phyloP scores from a whole-genome alignment of 2,113 vertebrate species.

The Steatornis caripensis region DNA sequence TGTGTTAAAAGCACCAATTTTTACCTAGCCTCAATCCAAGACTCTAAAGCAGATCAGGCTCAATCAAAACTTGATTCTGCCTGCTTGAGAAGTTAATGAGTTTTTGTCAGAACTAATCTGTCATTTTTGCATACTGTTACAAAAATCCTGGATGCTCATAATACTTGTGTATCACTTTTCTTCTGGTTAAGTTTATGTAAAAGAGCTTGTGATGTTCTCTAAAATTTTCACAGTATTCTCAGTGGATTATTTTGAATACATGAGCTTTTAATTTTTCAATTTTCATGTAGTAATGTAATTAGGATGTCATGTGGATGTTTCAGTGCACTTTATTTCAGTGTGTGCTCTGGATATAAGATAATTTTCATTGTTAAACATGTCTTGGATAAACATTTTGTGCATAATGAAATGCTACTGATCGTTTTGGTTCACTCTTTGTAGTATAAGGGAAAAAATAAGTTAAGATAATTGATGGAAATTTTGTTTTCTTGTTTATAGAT shows the following conservation, averaged over 20 bases:
- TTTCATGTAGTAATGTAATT: background rate
- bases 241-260: background rate
- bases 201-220: background rate
- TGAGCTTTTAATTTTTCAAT: background rate
- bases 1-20: background rate
- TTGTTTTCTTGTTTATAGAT: background rate
- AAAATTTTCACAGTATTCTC: background rate
- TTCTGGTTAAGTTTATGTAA: background rate
- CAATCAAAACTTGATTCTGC: background rate
- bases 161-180: background rate
- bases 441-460: background rate
- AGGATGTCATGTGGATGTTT: background rate
- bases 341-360: background rate
- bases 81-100: background rate
- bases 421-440: background rate
- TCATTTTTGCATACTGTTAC: background rate
- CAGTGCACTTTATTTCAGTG: background rate
- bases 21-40: background rate
- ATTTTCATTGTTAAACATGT: background rate
- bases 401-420: background rate
- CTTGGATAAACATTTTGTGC: background rate
- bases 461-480: background rate
- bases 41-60: background rate
- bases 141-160: background rate
- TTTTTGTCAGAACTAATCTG: background rate